Evolutionary conservation across 1,140 invertebrate genomes (phyloP), one percentile per base, ranked within the genome.

Genomic region (Drosophila grimshawi): DNA sequence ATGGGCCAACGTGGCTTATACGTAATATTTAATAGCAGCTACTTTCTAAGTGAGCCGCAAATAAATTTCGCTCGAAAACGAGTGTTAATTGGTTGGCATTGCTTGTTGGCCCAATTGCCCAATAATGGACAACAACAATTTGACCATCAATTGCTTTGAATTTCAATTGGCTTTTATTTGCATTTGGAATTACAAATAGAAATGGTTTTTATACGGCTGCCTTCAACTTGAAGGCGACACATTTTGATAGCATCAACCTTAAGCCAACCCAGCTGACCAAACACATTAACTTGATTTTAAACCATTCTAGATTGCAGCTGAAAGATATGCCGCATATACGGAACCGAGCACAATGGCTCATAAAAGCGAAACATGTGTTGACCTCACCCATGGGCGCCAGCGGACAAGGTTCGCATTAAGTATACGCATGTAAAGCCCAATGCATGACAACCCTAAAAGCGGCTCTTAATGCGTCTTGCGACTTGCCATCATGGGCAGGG

Each of bases 71-170:
- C 61, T 48, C 19, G 5, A 11, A 49, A 56, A 30, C 53, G 19
- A 43, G 56, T 53, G 56, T 35, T 57, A 45, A 45, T 52, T 46
- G 56, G 29, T 55, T 66, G 80, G 46, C 80, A 81, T 78, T 77
- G 68, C 57, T 57, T 55, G 29, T 62, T 41, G 52, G 66, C 59
- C 37, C 56, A 67, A 74, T 81, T 78, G 49, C 66, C 76, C 10
- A 68, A 55, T 43, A 76, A 68, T 73, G 19, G 1, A 19, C 19
- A 19, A 19, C 19, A 74, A 11, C 45, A 53, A 11, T 66, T 66
- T 60, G 67, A 35, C 74, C 70, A 79, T 83, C 64, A 83, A 79
- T 75, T 81, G 79, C 80, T 81, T 82, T 79, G 80, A 70, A 83
- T 83, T 83, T 83, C 61, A 79, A 70, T 81, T 71, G 43, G 43